Conservation (phyloP, 53 echinoderm and acorn worm genomes). For the Apostichopus leukothele region DNA sequence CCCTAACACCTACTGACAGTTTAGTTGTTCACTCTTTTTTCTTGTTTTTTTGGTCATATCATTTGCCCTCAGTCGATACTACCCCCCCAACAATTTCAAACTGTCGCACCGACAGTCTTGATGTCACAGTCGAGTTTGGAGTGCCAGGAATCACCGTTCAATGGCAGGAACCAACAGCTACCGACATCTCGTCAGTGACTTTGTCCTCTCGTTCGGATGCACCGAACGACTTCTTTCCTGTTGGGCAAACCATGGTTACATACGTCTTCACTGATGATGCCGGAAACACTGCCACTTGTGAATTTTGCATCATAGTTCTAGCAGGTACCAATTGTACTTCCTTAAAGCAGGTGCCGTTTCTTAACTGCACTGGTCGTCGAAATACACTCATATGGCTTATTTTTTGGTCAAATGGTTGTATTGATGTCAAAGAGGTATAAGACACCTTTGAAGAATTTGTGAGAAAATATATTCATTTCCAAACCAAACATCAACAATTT, state of each 20-base stretch:
- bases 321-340: background rate
- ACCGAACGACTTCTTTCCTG: slow-evolving; percentile 41
- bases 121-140: slow-evolving; percentile 50
- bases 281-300: slow-evolving; percentile 44
- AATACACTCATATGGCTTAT: no score
- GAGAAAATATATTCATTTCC: no score
- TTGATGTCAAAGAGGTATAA: no score
- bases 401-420: no score
- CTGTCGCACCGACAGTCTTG: slow-evolving; percentile 10
- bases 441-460: no score
- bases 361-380: no score
- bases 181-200: slow-evolving; percentile 68
- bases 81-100: slow-evolving; percentile 41
- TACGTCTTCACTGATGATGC: slow-evolving; percentile 59
- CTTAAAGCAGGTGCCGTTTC: no score
- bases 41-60: background rate
- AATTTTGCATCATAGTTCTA: background rate
- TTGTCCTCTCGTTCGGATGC: slow-evolving; percentile 8
- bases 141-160: background rate
- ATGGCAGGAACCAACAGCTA: slow-evolving; percentile 69
- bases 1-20: no score
- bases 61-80: slow-evolving; percentile 11
- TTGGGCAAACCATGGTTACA: slow-evolving; percentile 56
- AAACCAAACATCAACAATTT: no score
- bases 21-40: no score